Base-by-base conservation (phyloP, 1,140 invertebrate species). In the Drosophila chauvacae region DNA sequence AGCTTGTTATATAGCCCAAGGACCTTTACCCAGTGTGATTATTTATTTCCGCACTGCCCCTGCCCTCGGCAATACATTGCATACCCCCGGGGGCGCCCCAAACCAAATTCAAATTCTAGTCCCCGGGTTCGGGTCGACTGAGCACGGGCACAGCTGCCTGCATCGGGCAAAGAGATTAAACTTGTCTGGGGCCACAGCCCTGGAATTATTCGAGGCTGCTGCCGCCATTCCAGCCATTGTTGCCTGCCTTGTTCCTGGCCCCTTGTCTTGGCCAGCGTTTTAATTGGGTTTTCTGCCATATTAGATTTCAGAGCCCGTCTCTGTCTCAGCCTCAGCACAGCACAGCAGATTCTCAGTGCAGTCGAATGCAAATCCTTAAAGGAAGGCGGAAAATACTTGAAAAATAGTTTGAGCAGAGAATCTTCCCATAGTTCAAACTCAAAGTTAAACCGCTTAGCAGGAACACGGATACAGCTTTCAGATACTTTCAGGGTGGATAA, bases 241-340 rank as follows among this genome's bases (percentile, higher is more conserved):
- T 74, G 53, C 51, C 57, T 71, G 57, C 77, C 62, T 74, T 82
- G 68, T 73, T 68, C 48, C 63, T 57, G 76, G 71, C 47, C 2
- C 33, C 69, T 35, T 72, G 45, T 72, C 35, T 84, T 85, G 81
- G 84, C 72, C 72, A 45, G 64, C 69, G 55, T 84, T 78, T 87
- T 87, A 88, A 87, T 87, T 87, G 83, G 83, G 80, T 87, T 87
- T 88, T 77, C 84, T 77, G 85, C 80, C 81, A 88, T 88, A 87
- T 87, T 88, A 88, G 84, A 87, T 88, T 87, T 88, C 73, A 53
- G 65, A 60, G 39, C 42, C 23, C 18, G 23, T 45, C 51, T 26
- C 35, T 47, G 44, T 23, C 20, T 33, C 20, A 28, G 51, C 35
- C 18, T 33, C 9, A 33, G 30, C 9, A 33, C n/a, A 37, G 51